Conservation (phyloP, 1,140 invertebrate species). For the Anastatus disparis region DNA sequence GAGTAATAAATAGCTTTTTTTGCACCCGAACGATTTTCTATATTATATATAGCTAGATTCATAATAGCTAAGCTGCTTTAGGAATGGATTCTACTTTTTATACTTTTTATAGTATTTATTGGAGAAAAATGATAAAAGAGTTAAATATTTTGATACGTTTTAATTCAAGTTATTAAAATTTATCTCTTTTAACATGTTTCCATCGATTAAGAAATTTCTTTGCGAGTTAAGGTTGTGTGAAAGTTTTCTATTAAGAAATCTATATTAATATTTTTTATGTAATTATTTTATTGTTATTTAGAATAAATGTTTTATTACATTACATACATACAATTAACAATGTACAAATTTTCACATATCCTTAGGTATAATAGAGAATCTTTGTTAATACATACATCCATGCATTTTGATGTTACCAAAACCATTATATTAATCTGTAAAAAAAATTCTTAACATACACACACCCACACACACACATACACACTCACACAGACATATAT, state of each 20-base stretch:
- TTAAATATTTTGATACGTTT: background rate
- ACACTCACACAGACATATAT: no score
- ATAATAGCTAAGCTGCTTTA: slow-evolving; percentile 7
- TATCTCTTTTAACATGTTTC: slow-evolving; percentile 24
- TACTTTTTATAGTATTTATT: background rate
- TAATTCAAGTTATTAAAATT: background rate
- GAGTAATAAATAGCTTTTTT: background rate
- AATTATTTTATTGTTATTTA: no score
- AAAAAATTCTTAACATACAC: no score
- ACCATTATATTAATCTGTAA: slow-evolving; percentile 20
- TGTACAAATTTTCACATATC: no score
- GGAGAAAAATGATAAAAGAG: slow-evolving; percentile 4
- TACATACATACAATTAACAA: no score
- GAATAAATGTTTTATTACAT: no score
- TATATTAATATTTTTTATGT: no score
- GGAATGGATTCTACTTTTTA: slow-evolving; percentile 12
- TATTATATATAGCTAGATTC: slow-evolving; percentile 23
- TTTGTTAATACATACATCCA: slow-evolving; percentile 31
- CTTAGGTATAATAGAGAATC: no score
- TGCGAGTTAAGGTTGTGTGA: slow-evolving; percentile 3
- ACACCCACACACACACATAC: no score
- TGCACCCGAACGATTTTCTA: background rate
- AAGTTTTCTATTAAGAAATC: no score
- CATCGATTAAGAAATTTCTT: slow-evolving; percentile 6
- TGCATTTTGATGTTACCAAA: slow-evolving; percentile 21